Conservation (phyloP, 2,113 vertebrate species). For the Greenwoodochromis staneri region DNA sequence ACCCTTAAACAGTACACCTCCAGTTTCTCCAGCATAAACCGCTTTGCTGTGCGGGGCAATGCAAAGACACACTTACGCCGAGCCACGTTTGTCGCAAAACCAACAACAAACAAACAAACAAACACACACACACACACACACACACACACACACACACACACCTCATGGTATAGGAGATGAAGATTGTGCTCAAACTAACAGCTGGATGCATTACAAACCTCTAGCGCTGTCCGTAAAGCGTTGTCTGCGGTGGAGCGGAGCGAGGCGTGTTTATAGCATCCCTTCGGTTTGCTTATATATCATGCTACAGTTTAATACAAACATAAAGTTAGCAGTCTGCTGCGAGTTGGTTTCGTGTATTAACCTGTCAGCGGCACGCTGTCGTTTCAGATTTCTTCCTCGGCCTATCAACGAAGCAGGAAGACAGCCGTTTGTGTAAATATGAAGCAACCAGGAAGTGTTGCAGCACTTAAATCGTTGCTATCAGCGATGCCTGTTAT, state of each 20-base stretch:
- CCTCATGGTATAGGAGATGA: not conserved
- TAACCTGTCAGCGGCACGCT: not conserved
- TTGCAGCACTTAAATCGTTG: not conserved
- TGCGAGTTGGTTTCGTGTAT: too few relatives aligned
- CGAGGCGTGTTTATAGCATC: not conserved
- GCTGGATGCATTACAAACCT: not conserved
- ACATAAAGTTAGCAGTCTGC: not conserved
- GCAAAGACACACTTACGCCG: not conserved
- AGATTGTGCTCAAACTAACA: not conserved
- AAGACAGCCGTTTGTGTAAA: not conserved
- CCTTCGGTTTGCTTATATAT: not conserved
- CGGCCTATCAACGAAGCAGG: not conserved
- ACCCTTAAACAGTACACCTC: not conserved
- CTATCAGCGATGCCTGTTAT: not conserved
- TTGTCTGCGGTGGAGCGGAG: not conserved
- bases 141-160: too few relatives aligned
- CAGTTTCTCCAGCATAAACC: not conserved
- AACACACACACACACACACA: too few relatives aligned
- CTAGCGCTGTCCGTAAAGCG: not conserved
- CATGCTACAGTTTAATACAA: not conserved
- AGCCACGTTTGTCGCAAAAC: not conserved
- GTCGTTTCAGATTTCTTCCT: not conserved
- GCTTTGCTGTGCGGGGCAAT: not conserved
- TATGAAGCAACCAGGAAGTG: constrained; percentile 58
- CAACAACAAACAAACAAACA: accelerated